These are phyloP conservation scores for Drosophila pectinifera DNA, from an alignment of 1,140 invertebrate species.

Conservation along the genomic window DNA sequence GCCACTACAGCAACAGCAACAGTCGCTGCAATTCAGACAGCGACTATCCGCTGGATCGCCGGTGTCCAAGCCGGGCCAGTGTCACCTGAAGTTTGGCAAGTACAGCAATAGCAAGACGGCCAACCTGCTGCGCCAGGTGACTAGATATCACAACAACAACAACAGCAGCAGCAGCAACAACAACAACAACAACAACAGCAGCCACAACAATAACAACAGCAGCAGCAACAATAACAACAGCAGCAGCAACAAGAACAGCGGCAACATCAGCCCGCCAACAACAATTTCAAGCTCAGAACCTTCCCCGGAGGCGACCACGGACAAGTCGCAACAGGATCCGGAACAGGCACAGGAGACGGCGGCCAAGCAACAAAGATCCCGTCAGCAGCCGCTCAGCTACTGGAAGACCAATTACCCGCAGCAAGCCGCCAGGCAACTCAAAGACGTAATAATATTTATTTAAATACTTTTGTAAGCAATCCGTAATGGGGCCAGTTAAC, in stretches of 20 bases:
- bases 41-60: slow-evolving; percentile 27
- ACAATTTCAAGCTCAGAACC: not conserved
- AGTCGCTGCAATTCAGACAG: slow-evolving; percentile 45
- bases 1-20: slow-evolving; percentile 22
- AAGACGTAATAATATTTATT: slow-evolving; percentile 43
- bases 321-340: not conserved
- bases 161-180: slow-evolving; percentile 14
- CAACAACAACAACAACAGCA: slow-evolving; percentile 40
- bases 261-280: not conserved
- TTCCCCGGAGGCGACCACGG: not conserved
- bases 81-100: slow-evolving; percentile 60
- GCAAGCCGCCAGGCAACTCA: slow-evolving; percentile 56
- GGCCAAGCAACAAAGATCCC: slow-evolving; percentile 10
- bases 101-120: slow-evolving; percentile 57
- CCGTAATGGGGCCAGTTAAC: too few species aligned
- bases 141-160: slow-evolving; percentile 39
- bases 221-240: slow-evolving; percentile 4
- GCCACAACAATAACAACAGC: slow-evolving; percentile 23
- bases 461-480: too few species aligned
- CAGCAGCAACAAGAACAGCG: not conserved
- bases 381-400: slow-evolving; percentile 64
- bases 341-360: slow-evolving; percentile 12
- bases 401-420: slow-evolving; percentile 69
- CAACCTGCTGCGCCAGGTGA: slow-evolving; percentile 57
- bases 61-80: slow-evolving; percentile 14